Conservation (phyloP, 2,113 vertebrate genomes). For the Sapayoa aenigma region DNA sequence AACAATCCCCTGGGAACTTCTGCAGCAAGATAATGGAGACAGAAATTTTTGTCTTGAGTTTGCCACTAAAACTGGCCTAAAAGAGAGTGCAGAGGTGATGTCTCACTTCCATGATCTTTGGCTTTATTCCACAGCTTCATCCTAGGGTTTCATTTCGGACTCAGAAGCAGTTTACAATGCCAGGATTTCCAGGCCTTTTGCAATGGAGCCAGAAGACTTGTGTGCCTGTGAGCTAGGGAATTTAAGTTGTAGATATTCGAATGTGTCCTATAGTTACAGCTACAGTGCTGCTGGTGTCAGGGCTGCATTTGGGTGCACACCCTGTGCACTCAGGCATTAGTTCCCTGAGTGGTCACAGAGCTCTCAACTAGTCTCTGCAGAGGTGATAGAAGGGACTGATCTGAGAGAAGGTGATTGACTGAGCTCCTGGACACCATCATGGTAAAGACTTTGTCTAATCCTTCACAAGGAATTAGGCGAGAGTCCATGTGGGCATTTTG, state of each 20-base stretch:
- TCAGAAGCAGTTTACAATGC: background rate
- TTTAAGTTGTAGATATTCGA: background rate
- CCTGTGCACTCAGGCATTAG: background rate
- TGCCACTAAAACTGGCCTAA: background rate
- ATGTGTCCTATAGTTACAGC: background rate
- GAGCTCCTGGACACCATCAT: background rate
- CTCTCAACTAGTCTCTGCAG: background rate
- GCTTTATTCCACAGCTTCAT: background rate
- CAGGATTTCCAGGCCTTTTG: background rate
- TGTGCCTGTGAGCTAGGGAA: background rate
- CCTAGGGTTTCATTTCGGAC: background rate
- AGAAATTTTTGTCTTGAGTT: background rate
- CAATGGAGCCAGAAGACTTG: background rate
- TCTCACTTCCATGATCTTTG: background rate
- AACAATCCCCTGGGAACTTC: background rate
- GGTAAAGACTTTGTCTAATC: background rate
- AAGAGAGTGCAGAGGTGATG: background rate
- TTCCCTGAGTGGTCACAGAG: background rate
- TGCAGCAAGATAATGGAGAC: background rate
- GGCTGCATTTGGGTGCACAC: background rate
- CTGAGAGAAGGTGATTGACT: background rate
- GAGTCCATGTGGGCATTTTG: background rate
- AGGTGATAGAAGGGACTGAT: background rate
- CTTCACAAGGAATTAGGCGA: background rate
- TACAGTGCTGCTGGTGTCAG: background rate